phyloP scores from a whole-genome alignment of 2,113 vertebrate species.

The Eublepharis macularius region DNA sequence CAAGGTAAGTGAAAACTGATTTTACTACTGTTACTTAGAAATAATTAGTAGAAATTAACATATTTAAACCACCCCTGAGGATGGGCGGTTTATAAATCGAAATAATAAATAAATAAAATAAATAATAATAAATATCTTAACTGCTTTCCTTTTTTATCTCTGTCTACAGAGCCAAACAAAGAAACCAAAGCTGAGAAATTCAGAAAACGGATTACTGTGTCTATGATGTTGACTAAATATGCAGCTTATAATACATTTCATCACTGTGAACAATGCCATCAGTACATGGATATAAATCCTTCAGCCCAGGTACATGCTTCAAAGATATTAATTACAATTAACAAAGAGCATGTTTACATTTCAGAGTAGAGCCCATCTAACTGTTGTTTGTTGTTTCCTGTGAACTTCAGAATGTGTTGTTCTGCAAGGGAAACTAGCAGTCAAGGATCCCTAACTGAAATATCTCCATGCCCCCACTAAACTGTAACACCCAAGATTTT shows the following conservation, averaged over 20 bases:
- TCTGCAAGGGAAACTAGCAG: not conserved
- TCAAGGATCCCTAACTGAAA: not conserved
- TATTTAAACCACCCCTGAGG: no score
- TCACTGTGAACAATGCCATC: conserved; percentile 96
- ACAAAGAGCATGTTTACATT: not conserved
- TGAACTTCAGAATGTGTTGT: not conserved
- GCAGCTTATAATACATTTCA: conserved; percentile 97
- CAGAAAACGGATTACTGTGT: conserved; percentile 84
- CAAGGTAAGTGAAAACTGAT: conserved; percentile 77
- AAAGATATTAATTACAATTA: not conserved
- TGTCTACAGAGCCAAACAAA: conserved; percentile 74
- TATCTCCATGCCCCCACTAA: not conserved
- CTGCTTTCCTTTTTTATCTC: conserved; percentile 4
- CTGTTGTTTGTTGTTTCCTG: not conserved
- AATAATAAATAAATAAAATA: no score
- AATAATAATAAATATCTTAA: no score
- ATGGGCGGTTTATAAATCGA: no score
- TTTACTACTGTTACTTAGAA: not conserved
- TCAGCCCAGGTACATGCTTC: conserved; percentile 80
- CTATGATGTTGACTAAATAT: conserved; percentile 91
- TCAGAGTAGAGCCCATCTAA: not conserved
- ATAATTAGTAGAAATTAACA: not conserved
- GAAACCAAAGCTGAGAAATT: conserved; percentile 74
- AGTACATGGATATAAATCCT: conserved; percentile 89
- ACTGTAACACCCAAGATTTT: not conserved